Conservation (phyloP, 2,888 invertebrate species). For the Ferdinandea cuprea region DNA sequence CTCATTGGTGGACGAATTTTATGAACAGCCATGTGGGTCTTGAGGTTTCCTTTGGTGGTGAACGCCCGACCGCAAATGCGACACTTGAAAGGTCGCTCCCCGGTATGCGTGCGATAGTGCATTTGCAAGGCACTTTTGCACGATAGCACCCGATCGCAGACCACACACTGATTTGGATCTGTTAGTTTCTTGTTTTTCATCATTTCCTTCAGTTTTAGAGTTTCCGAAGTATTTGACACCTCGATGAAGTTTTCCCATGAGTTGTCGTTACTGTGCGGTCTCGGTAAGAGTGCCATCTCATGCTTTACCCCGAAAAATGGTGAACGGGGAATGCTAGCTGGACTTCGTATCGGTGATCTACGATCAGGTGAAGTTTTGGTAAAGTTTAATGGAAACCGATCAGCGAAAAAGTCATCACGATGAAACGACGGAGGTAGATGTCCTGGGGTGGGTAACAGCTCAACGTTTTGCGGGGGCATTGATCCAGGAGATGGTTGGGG, state of each 20-base stretch:
- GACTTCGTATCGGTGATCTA: slow-evolving; percentile 81
- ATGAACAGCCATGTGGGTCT: slow-evolving; percentile 99
- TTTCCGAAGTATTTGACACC: slow-evolving; percentile 93
- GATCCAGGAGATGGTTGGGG: slow-evolving; percentile 83
- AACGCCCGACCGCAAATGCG: slow-evolving; percentile 98
- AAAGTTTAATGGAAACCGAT: slow-evolving; percentile 81
- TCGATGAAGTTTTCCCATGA: slow-evolving; percentile 99
- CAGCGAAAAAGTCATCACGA: slow-evolving; percentile 81
- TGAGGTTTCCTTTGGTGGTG: slow-evolving; percentile 99
- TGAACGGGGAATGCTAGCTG: slow-evolving; percentile 81
- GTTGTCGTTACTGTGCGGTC: slow-evolving; percentile 96
- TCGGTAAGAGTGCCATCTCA: slow-evolving; percentile 85
- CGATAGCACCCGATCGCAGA: slow-evolving; percentile 97
- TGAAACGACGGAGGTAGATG: slow-evolving; percentile 80
- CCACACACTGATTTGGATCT: slow-evolving; percentile 99
- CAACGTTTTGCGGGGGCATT: slow-evolving; percentile 84
- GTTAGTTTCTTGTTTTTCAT: slow-evolving; percentile 98
- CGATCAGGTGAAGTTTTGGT: slow-evolving; percentile 81
- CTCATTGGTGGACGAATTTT: slow-evolving; percentile 96
- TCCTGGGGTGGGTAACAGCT: slow-evolving; percentile 80
- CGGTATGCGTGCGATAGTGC: slow-evolving; percentile 89
- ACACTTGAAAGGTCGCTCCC: slow-evolving; percentile 94
- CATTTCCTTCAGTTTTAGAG: slow-evolving; percentile 96
- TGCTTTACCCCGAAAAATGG: slow-evolving; percentile 83
- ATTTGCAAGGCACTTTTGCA: slow-evolving; percentile 99